Evolutionary conservation across 1,140 invertebrate genomes (phyloP).

Genomic region (Drosophila littoralis): DNA sequence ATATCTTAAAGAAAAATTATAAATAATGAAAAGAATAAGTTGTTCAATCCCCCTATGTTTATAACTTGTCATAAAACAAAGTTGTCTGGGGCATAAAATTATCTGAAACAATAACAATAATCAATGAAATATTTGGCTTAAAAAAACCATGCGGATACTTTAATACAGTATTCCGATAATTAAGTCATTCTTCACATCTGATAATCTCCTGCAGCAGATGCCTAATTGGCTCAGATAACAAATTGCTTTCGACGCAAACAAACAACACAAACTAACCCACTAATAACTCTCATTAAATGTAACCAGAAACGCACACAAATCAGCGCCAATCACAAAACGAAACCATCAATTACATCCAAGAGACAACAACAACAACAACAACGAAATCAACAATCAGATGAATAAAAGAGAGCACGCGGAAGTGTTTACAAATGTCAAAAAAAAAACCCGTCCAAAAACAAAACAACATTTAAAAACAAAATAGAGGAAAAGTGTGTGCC

Average conservation of each 20-base stretch:
- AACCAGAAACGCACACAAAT: conserved; percentile 50
- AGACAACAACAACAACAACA: conserved; percentile 46
- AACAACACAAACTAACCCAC: conserved; percentile 51
- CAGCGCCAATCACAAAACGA: conserved; percentile 53
- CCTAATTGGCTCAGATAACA: conserved; percentile 31
- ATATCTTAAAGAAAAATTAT: too few relatives aligned
- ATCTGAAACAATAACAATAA: background rate
- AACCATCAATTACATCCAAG: conserved; percentile 71
- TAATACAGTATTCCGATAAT: background rate
- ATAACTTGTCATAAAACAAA: too few relatives aligned
- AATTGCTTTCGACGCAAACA: conserved; percentile 1
- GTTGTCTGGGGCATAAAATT: background rate
- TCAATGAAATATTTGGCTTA: background rate
- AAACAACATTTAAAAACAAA: conserved; percentile 3
- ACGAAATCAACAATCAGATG: conserved; percentile 27
- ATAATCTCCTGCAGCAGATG: conserved; percentile 19
- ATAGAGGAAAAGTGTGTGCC: conserved; percentile 36
- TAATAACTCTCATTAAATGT: conserved; percentile 77
- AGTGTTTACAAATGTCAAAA: conserved; percentile 79
- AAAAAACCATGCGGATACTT: too few relatives aligned
- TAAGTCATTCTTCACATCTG: conserved; percentile 5
- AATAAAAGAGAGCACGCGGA: conserved; percentile 65
- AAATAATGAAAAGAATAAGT: too few relatives aligned
- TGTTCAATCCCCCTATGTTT: too few relatives aligned
- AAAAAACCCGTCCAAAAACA: conserved; percentile 13